Conservation (phyloP, 2,113 vertebrate species). For the Neodontobutis hainanensis region DNA sequence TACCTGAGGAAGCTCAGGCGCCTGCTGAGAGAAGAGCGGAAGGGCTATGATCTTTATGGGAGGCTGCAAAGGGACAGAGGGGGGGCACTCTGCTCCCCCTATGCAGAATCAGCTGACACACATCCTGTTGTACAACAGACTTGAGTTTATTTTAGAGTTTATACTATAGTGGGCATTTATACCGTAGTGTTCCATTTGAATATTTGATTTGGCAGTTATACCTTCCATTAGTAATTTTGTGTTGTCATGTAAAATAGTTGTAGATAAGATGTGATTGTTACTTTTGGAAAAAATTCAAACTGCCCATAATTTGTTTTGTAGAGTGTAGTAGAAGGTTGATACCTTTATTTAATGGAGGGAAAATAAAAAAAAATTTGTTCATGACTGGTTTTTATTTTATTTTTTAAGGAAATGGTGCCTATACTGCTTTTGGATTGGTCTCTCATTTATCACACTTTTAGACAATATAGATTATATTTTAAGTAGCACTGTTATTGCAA, state of each 20-base stretch:
- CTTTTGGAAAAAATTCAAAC: background rate
- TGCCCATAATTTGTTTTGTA: conserved; percentile 10
- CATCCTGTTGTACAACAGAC: background rate
- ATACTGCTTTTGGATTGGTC: background rate
- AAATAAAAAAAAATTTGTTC: conserved; percentile 51
- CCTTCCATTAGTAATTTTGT: background rate
- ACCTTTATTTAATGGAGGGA: conserved; percentile 37
- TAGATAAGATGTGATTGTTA: background rate
- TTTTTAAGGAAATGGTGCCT: conserved; percentile 25
- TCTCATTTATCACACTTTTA: too few species aligned
- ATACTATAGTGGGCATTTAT: background rate
- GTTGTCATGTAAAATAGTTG: conserved; percentile 18
- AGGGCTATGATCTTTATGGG: conserved; percentile 55
- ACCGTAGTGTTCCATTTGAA: conserved; percentile 5
- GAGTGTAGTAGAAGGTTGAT: conserved; percentile 16
- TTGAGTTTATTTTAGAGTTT: background rate
- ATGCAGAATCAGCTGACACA: conserved; percentile 26
- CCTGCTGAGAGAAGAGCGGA: conserved; percentile 46
- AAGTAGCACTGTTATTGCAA: too few species aligned
- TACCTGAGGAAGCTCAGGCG: conserved; percentile 61
- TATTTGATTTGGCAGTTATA: background rate
- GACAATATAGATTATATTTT: too few species aligned
- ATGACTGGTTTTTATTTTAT: conserved; percentile 17
- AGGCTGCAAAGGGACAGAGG: conserved; percentile 60
- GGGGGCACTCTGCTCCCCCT: conserved; percentile 62